Conservation (phyloP, 2,113 vertebrate species). For the Phalacrocorax carbo region DNA sequence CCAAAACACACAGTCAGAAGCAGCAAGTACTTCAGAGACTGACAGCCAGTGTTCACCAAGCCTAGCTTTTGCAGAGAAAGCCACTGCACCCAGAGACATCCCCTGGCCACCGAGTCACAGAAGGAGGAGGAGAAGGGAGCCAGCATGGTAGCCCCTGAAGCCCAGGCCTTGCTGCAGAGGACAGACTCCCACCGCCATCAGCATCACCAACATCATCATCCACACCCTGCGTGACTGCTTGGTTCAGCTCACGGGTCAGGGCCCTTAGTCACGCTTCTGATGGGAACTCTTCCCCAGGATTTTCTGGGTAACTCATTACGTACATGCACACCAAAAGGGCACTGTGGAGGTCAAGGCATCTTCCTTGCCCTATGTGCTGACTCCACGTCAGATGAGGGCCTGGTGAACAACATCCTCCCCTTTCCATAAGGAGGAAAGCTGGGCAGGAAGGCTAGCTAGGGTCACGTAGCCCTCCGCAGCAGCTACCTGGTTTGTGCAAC, state of each 20-base stretch:
- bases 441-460: not conserved
- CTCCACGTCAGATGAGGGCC: not conserved
- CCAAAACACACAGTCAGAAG: conserved; percentile 13
- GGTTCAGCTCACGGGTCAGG: not conserved
- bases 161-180: not conserved
- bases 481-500: not conserved
- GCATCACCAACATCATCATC: accelerated
- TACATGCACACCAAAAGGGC: not conserved
- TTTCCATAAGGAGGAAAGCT: not conserved
- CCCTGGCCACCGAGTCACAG: not conserved
- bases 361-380: accelerated
- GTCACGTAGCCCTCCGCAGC: not conserved
- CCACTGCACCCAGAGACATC: not conserved
- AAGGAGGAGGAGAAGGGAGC: not conserved
- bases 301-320: not conserved
- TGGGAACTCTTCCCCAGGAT: not conserved
- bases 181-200: accelerated
- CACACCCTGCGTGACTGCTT: not conserved
- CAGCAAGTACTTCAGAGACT: not conserved
- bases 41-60: not conserved
- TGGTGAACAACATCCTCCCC: not conserved
- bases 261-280: not conserved
- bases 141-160: not conserved
- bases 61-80: not conserved
- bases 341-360: not conserved